These are phyloP conservation scores for Protodeltote pygarga DNA, from an alignment of 2,888 invertebrate genomes.

Conservation along the genomic window DNA sequence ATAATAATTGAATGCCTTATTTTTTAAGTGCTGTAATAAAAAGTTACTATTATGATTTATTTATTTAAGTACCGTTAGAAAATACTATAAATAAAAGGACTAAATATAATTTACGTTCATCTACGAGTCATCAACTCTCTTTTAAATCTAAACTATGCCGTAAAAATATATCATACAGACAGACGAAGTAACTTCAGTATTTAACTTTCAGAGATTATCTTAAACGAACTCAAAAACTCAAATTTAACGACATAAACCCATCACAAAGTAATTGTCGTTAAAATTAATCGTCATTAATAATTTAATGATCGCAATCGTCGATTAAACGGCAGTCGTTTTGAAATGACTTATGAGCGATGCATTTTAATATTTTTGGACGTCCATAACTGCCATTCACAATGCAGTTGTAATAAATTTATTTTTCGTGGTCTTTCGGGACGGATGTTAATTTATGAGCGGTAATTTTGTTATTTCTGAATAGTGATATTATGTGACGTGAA, in stretches of 20 bases:
- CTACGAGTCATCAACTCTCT: too few relatives aligned
- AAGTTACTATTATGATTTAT: too few relatives aligned
- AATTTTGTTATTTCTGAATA: slow-evolving; percentile 18
- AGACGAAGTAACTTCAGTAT: too few relatives aligned
- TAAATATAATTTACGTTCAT: too few relatives aligned
- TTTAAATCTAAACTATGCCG: too few relatives aligned
- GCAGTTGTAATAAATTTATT: slow-evolving; percentile 39
- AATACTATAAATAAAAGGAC: too few relatives aligned
- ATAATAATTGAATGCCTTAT: too few relatives aligned
- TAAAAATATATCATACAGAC: too few relatives aligned
- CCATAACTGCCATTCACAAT: slow-evolving; percentile 24
- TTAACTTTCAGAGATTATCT: too few relatives aligned
- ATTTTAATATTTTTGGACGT: slow-evolving; percentile 27
- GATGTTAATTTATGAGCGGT: slow-evolving; percentile 17
- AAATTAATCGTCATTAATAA: slow-evolving; percentile 37
- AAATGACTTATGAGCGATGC: slow-evolving; percentile 35
- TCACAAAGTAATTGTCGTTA: slow-evolving; percentile 10
- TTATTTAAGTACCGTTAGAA: too few relatives aligned
- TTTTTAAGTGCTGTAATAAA: too few relatives aligned
- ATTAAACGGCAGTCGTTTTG: slow-evolving; percentile 32
- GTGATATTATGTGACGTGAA: too few relatives aligned
- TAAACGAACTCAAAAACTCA: background rate
- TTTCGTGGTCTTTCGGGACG: background rate
- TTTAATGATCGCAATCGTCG: slow-evolving; percentile 23
- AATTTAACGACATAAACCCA: background rate